These are phyloP conservation scores for Halcyon malimbica DNA, from an alignment of 2,113 vertebrate species.

Conservation along the genomic window DNA sequence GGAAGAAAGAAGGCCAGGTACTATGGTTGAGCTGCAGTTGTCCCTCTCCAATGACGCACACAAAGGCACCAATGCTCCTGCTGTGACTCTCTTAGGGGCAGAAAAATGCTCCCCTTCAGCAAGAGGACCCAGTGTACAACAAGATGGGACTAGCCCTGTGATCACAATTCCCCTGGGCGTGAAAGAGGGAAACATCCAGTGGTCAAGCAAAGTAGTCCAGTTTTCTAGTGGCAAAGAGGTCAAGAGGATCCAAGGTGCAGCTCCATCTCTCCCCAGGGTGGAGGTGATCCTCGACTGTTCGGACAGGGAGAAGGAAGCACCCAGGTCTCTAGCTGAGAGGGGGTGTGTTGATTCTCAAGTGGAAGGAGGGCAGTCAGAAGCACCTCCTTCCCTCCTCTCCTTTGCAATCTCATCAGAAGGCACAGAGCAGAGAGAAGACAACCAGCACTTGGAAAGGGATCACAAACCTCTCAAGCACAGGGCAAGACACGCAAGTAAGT, in stretches of 20 bases:
- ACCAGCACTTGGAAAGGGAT: conserved; percentile 83
- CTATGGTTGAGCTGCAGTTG: conserved; percentile 87
- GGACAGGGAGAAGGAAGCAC: conserved; percentile 73
- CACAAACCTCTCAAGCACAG: conserved; percentile 92
- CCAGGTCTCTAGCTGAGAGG: conserved; percentile 74
- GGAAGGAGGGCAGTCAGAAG: conserved; percentile 87
- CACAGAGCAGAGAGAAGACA: conserved; percentile 81
- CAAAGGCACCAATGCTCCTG: conserved; percentile 54
- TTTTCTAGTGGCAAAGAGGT: conserved; percentile 68
- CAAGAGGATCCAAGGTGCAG: conserved; percentile 72
- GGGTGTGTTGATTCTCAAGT: conserved; percentile 83
- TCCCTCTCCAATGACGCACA: conserved; percentile 77
- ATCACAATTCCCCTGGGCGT: conserved; percentile 13
- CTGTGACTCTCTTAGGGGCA: conserved; percentile 73
- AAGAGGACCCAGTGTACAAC: conserved; percentile 2
- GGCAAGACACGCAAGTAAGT: conserved; percentile 94
- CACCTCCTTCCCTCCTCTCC: conserved; percentile 86
- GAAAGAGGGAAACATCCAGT: conserved; percentile 55
- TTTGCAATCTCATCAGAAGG: conserved; percentile 86
- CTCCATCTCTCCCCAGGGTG: conserved; percentile 74
- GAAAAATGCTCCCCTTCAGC: conserved; percentile 56
- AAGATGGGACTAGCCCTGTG: neutral
- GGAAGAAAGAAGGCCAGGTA: conserved; percentile 63
- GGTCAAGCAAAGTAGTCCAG: conserved; percentile 71
- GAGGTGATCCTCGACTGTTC: conserved; percentile 84